Conservation (phyloP, 2,113 vertebrate genomes). For the Hypanus sabinus region DNA sequence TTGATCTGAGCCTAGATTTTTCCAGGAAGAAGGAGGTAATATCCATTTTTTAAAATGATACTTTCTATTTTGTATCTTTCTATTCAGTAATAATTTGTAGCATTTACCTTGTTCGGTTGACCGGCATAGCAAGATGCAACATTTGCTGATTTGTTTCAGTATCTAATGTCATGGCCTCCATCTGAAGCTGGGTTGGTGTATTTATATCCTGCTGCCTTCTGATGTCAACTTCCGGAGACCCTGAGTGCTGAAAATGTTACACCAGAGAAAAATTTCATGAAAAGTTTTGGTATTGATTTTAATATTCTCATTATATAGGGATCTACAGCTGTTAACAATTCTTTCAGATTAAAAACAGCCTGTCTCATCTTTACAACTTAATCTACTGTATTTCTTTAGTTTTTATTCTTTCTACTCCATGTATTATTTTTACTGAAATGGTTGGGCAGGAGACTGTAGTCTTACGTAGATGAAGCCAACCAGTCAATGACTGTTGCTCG, state of each 20-base stretch:
- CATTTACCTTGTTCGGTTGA: background rate
- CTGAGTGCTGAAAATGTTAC: slow-evolving; percentile 7
- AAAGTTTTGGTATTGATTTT: background rate
- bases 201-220: background rate
- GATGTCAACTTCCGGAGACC: background rate
- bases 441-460: background rate
- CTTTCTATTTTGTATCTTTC: background rate
- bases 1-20: background rate
- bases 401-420: background rate
- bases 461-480: background rate
- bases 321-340: background rate
- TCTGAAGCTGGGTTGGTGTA: background rate
- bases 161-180: background rate
- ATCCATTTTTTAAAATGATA: too few species aligned
- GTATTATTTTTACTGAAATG: background rate
- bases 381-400: background rate
- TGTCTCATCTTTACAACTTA: background rate
- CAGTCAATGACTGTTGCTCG: background rate
- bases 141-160: background rate
- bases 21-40: too few species aligned
- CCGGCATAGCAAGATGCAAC: background rate
- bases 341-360: background rate
- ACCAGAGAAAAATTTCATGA: background rate
- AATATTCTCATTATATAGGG: background rate
- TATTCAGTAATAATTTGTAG: background rate